These are phyloP conservation scores for Falco concolor DNA, from an alignment of 2,797 vertebrate species.

Conservation along the genomic window DNA sequence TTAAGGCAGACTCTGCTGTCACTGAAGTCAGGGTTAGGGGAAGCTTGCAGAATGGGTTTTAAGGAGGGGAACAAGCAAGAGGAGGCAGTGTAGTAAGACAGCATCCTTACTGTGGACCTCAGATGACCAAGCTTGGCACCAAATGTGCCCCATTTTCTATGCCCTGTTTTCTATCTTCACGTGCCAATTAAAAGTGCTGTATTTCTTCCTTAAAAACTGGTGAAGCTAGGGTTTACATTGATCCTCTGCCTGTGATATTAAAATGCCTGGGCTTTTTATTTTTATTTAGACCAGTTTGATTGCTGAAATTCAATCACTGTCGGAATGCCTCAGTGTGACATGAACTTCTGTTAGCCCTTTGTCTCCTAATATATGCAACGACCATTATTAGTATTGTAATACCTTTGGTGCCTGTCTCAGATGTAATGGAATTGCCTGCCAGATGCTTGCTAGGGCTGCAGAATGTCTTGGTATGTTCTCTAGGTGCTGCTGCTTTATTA, in stretches of 20 bases:
- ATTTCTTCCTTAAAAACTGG: background rate
- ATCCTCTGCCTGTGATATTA: background rate
- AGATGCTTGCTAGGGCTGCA: background rate
- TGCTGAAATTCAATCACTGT: slow-evolving; percentile 12
- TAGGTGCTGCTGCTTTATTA: slow-evolving; percentile 4
- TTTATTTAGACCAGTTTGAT: background rate
- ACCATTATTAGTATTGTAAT: background rate
- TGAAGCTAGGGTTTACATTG: background rate
- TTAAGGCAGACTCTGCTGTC: background rate
- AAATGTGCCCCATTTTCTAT: background rate
- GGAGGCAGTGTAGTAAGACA: background rate
- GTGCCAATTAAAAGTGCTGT: background rate
- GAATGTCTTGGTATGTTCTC: background rate
- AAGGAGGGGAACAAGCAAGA: background rate
- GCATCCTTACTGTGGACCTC: background rate
- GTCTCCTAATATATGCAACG: background rate
- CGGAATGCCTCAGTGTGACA: background rate
- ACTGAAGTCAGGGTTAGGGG: background rate
- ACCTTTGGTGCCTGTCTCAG: background rate
- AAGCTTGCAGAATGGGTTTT: background rate
- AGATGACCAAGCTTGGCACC: background rate
- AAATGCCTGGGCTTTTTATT: background rate
- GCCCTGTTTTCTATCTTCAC: background rate
- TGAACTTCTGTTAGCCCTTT: background rate
- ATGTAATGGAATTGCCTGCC: background rate